Evolutionary conservation across 2,888 invertebrate genomes (phyloP).

Genomic region (Punctoribates punctum): DNA sequence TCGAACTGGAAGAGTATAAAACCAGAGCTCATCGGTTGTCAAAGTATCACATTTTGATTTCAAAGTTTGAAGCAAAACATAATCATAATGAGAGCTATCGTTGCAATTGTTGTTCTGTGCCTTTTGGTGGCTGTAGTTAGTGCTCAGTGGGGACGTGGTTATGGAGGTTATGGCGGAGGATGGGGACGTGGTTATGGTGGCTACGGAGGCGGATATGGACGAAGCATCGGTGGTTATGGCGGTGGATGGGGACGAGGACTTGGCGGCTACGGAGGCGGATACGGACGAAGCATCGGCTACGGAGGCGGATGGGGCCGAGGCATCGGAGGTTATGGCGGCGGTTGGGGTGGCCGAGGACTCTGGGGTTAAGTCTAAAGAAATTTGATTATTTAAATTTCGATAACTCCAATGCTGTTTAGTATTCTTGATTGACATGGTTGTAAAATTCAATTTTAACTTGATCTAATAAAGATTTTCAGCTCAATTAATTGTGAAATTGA

Average conservation of each 20-base stretch:
- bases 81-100: background rate
- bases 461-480: no score
- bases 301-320: background rate
- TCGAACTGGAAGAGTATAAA: constrained; percentile 13
- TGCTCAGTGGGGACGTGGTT: background rate
- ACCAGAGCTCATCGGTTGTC: background rate
- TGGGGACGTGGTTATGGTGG: background rate
- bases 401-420: no score
- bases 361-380: no score
- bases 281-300: background rate
- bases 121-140: background rate
- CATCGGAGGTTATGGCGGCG: background rate
- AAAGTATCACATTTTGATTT: background rate
- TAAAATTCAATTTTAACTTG: no score
- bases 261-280: constrained; percentile 15
- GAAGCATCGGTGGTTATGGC: background rate
- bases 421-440: no score
- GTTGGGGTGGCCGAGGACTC: background rate
- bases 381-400: no score
- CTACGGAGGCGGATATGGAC: background rate
- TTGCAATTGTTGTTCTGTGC: background rate
- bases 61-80: background rate
- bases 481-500: no score
- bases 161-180: background rate
- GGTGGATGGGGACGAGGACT: background rate